Conservation (phyloP, 1,140 invertebrate genomes). For the Hetaerina americana region DNA sequence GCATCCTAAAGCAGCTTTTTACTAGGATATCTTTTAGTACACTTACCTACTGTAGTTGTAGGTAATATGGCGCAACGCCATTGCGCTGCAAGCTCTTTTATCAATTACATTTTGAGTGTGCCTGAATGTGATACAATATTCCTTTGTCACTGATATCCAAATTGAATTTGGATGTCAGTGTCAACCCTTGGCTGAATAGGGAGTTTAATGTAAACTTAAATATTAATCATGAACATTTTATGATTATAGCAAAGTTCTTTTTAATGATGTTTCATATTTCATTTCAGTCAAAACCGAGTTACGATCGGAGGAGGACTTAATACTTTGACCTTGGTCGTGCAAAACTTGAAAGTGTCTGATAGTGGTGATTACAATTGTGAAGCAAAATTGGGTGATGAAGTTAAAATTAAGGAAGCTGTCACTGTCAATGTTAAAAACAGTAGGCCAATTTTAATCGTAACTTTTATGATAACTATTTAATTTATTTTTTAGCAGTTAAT, state of each 20-base stretch:
- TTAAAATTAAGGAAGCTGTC: conserved; percentile 15
- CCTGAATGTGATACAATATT: neutral
- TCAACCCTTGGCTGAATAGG: neutral
- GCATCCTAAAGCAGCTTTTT: too few relatives aligned
- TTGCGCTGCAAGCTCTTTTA: too few relatives aligned
- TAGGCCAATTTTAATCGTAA: conserved; percentile 14
- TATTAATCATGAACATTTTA: neutral
- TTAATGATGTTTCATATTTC: neutral
- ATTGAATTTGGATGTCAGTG: neutral
- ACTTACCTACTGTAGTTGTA: too few relatives aligned
- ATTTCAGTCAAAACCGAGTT: conserved; percentile 15
- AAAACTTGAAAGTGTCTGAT: conserved; percentile 23
- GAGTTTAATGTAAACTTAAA: neutral
- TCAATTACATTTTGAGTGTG: neutral
- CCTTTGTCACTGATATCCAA: neutral
- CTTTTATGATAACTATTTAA: neutral
- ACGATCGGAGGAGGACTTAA: conserved; percentile 13
- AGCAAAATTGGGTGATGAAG: conserved; percentile 16
- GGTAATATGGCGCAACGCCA: too few relatives aligned
- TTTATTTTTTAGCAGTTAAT: neutral
- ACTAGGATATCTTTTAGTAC: too few relatives aligned
- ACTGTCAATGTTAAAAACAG: conserved; percentile 22
- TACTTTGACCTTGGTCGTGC: conserved; percentile 20
- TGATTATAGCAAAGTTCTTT: neutral
- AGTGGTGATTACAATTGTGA: conserved; percentile 25